phyloP scores from a whole-genome alignment of 1,140 invertebrate genomes.

The Aphaenogaster ashmeadi region DNA sequence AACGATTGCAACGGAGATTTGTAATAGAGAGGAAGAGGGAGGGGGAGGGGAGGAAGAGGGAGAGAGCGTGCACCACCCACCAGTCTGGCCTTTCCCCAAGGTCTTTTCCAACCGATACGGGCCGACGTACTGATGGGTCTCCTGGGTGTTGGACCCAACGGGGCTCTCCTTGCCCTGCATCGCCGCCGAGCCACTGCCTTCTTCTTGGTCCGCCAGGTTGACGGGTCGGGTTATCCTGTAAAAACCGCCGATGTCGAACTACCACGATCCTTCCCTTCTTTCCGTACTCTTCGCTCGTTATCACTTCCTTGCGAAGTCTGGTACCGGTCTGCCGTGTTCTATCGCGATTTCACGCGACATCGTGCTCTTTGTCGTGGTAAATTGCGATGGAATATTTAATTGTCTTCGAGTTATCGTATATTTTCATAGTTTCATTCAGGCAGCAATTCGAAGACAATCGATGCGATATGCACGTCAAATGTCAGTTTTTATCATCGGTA shows the following conservation, averaged over 20 bases:
- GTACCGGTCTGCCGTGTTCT: slow-evolving; percentile 1
- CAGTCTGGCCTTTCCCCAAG: slow-evolving; percentile 99
- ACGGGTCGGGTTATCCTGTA: slow-evolving; percentile 64
- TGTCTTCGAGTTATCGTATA: background rate
- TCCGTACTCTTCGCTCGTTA: slow-evolving; percentile 20
- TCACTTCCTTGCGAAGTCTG: slow-evolving; percentile 32
- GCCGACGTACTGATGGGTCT: slow-evolving; percentile 97
- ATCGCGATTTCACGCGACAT: slow-evolving; percentile 49
- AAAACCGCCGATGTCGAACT: slow-evolving; percentile 29
- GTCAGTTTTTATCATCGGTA: slow-evolving; percentile 12
- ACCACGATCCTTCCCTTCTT: background rate
- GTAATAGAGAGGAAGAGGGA: no score
- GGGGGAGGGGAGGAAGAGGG: no score
- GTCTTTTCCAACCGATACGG: slow-evolving; percentile 99
- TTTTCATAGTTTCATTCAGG: background rate
- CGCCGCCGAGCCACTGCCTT: slow-evolving; percentile 70
- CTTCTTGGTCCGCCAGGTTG: slow-evolving; percentile 81
- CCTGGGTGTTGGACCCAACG: slow-evolving; percentile 88
- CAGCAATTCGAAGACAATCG: slow-evolving; percentile 2
- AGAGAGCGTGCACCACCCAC: slow-evolving; percentile 88
- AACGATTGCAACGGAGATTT: background rate
- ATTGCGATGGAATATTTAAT: background rate
- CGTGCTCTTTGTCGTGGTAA: background rate
- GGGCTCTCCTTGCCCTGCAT: slow-evolving; percentile 85
- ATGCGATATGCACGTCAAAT: background rate